Evolutionary conservation across 2,113 vertebrate genomes (phyloP).

Genomic region (Hydrolagus affinis): DNA sequence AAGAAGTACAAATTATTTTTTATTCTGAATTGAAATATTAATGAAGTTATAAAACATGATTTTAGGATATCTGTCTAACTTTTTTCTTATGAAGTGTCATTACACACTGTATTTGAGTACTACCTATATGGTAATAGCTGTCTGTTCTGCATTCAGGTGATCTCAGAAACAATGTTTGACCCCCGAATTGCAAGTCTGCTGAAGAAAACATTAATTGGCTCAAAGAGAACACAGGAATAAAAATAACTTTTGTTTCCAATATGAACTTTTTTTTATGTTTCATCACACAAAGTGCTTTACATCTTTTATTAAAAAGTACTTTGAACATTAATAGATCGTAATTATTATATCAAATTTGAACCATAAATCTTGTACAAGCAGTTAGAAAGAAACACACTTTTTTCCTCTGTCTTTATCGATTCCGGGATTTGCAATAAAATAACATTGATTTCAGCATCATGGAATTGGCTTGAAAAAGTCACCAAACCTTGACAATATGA

Average conservation of each 20-base stretch:
- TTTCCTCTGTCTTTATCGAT: too few species aligned
- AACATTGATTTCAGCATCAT: too few species aligned
- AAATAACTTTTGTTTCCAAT: neutral
- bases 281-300: conserved; percentile 39
- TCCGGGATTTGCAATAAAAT: too few species aligned
- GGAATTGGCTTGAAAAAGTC: too few species aligned
- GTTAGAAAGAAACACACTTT: too few species aligned
- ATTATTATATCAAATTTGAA: too few species aligned
- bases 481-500: neutral
- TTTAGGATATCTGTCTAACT: neutral
- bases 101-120: neutral
- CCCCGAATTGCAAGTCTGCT: neutral
- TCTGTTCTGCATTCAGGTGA: neutral
- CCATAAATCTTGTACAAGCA: too few species aligned
- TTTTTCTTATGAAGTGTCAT: neutral
- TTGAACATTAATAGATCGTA: conserved; percentile 33
- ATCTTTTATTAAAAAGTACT: conserved; percentile 40
- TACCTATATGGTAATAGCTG: neutral
- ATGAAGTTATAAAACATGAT: conserved; percentile 13
- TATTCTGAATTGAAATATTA: neutral
- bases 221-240: neutral
- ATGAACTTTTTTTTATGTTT: neutral
- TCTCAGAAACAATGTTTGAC: neutral
- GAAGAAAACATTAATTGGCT: neutral
- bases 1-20: conserved; percentile 1